Conservation (phyloP, 2,113 vertebrate species). For the Silurus glanis region DNA sequence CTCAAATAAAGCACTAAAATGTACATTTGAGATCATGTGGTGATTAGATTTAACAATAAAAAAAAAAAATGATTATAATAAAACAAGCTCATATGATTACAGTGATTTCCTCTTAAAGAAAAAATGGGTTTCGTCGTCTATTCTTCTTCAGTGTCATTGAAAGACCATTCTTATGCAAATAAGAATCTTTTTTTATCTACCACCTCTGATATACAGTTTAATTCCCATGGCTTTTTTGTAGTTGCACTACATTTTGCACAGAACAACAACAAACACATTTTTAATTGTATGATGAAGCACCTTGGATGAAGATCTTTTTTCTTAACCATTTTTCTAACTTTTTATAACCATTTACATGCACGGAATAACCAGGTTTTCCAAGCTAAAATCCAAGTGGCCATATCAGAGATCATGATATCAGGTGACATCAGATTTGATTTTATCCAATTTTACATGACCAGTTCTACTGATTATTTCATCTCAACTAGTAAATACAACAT, state of each 20-base stretch:
- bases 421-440: not conserved
- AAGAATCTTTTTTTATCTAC: not conserved
- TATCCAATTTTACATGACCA: not conserved
- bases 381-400: not conserved
- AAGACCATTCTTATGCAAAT: not conserved
- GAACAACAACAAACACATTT: not conserved
- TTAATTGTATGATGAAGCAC: not conserved
- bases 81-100: not conserved
- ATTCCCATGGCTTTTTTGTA: not conserved
- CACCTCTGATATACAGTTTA: not conserved
- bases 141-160: too few species aligned
- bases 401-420: not conserved
- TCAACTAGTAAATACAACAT: not conserved
- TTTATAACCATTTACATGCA: not conserved
- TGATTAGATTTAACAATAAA: not conserved
- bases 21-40: not conserved
- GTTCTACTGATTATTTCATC: not conserved
- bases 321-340: not conserved
- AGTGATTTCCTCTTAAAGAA: not conserved
- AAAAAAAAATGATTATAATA: not conserved
- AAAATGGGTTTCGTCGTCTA: not conserved
- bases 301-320: not conserved
- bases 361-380: not conserved
- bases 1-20: not conserved
- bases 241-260: not conserved